Base-by-base conservation (phyloP, 2,888 invertebrate genomes). In the Callinectes sapidus region DNA sequence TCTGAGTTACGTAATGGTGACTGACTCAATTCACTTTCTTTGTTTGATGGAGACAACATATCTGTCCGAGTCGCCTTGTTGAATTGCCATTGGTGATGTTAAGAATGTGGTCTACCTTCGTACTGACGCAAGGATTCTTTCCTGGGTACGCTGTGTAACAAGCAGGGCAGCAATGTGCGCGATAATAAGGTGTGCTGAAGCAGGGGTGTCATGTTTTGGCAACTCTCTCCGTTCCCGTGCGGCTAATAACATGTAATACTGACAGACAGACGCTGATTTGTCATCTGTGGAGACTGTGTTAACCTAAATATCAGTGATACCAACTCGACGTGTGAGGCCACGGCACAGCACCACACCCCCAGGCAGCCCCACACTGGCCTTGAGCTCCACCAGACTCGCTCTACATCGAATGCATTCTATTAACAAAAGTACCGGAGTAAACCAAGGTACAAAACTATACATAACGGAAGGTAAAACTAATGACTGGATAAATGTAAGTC, bases 391-490 rank as follows among this genome's bases (percentile, higher is more conserved):
- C 81, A 81, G 71, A 81, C 35, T 35, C 35, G 28, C 81, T 81
- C 16, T 32, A 81, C 81, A 81, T 16, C 35, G 81, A 81, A 81
- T 32, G 81, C 23, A 71, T 28, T 71, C 71, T 28, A 71, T 71
- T 28, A 71, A 71, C 28, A 81, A 48, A 23, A 48, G 32, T 10
- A 18, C 55, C 16, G 42, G 87, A 87, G 55, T 48, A 87, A 87
- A 87, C 55, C 42, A 87, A 87, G n/a, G 28, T 87, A n/a, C n/a
- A 87, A 23, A 87, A 48, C 87, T 28, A 48, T 87, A 87, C 55
- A 42, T 14, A 87, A 87, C n/a, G 71, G 32, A 6, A 87, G 32
- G 13, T 32, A 14, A 87, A 87, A 87, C n/a, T 0, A 28, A 71
- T 71, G 28, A 87, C n/a, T 28, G 28, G 28, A 81, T 81, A 35